phyloP scores from a whole-genome alignment of 2,888 invertebrate genomes.

The Tipula unca region DNA sequence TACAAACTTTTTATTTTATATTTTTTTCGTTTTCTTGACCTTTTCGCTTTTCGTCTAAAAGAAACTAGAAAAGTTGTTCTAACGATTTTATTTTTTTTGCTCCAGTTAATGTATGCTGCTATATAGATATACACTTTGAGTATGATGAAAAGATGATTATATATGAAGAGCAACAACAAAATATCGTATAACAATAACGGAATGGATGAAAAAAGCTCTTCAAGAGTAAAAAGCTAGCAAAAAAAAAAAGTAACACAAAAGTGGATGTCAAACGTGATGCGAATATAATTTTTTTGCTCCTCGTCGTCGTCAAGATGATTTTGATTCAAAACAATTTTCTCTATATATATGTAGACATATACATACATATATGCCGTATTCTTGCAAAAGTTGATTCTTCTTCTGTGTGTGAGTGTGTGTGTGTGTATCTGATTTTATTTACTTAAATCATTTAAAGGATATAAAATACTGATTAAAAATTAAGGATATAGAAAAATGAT shows the following conservation, averaged over 20 bases:
- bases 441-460: constrained; percentile 14
- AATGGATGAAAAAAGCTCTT: not conserved
- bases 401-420: not conserved
- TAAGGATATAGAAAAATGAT: not conserved
- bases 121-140: not conserved
- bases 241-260: not conserved
- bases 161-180: not conserved
- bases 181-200: not conserved
- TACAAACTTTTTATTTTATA: not conserved
- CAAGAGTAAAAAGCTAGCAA: not conserved
- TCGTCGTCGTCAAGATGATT: constrained; percentile 4
- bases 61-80: not conserved
- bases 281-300: not conserved
- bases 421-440: not conserved
- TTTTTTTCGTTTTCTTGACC: not conserved
- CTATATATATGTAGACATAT: too few species aligned
- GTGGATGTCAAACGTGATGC: constrained; percentile 14
- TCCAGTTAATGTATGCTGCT: not conserved
- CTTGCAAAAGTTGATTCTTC: not conserved
- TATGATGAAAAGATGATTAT: constrained; percentile 8
- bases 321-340: not conserved
- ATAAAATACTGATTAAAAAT: constrained; percentile 8
- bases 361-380: not conserved
- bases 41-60: not conserved
- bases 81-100: not conserved